Base-by-base conservation (phyloP, 2,888 invertebrate genomes). In the Malacosoma neustria region DNA sequence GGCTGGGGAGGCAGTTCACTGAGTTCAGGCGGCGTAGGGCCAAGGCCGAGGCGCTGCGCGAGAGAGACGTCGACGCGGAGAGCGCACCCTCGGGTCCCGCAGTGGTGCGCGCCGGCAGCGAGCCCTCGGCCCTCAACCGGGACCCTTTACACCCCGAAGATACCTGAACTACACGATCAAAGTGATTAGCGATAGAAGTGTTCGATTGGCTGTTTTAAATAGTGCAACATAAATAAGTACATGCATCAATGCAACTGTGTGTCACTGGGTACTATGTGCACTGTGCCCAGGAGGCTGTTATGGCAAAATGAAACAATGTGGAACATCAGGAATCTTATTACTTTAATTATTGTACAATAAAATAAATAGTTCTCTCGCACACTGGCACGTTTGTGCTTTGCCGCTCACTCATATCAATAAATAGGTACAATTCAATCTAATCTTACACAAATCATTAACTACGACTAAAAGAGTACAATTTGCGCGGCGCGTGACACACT, bases 1-100 rank as follows among this genome's bases (percentile, higher is more conserved):
- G 75, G 45, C 68, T 88, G 13, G 87, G 87, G 47, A 71, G 81
- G 39, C 87, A 87, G 62, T 88, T 43, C 14, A 37, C 41, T 7
- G 58, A 50, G 33, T 51, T 53, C 38, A 42, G 53, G 22, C 61
- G 72, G 33, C 65, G 80, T 1, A 67, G 75, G n/a, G 77, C 75
- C 1, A 80, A 85, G 30, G 73, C 37, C 75, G 41, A 36, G 39
- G 43, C 41, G 35, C 38, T 50, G 38, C 46, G 49, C 30, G 52
- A 49, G 47, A 42, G 40, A 32, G 57, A 41, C 4, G 40, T 37
- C 29, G 35, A 31, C 32, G 38, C 13, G 22, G 41, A 7, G 13
- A 33, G 34, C 31, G 34, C 40, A 30, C 12, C 35, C 2, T 22
- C 37, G 9, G 36, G 15, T 1, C 39, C 33, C 12, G 33, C 34